Conservation (phyloP, 1,140 invertebrate genomes). For the Microplitis demolitor region DNA sequence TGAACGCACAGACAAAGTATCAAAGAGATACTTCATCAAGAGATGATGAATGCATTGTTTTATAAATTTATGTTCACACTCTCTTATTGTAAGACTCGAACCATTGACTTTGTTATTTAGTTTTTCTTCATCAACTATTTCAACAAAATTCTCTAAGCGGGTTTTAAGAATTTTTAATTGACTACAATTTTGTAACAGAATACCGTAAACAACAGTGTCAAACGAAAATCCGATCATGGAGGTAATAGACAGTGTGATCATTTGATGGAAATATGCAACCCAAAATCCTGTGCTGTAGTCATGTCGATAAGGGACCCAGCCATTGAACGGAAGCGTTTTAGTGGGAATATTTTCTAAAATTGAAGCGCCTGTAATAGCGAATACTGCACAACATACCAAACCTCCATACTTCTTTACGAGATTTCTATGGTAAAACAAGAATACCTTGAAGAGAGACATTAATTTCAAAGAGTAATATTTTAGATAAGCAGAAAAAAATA, state of each 20-base stretch:
- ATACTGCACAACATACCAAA: constrained; percentile 26
- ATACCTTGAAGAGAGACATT: too few relatives aligned
- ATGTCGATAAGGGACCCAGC: constrained; percentile 38
- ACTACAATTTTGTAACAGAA: constrained; percentile 31
- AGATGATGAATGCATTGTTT: constrained; percentile 35
- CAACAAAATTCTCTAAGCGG: constrained; percentile 19
- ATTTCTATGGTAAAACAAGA: not conserved
- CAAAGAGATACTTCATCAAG: constrained; percentile 25
- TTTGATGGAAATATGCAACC: constrained; percentile 35
- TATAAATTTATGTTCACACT: constrained; percentile 16
- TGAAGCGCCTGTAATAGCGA: constrained; percentile 29
- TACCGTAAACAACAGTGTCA: constrained; percentile 32
- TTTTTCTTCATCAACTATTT: not conserved
- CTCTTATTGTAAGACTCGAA: too few relatives aligned
- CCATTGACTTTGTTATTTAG: not conserved
- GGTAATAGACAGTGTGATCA: constrained; percentile 14
- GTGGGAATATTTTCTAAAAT: constrained; percentile 24
- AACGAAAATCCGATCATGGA: constrained; percentile 33
- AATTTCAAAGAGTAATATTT: not conserved
- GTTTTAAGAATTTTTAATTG: constrained; percentile 35
- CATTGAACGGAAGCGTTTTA: constrained; percentile 28
- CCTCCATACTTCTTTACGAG: constrained; percentile 19
- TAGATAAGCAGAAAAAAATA: not conserved
- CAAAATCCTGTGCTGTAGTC: constrained; percentile 22
- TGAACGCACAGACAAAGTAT: constrained; percentile 43